Evolutionary conservation across 2,113 vertebrate species (phyloP).

Genomic region (Chamaetylas fuelleborni): DNA sequence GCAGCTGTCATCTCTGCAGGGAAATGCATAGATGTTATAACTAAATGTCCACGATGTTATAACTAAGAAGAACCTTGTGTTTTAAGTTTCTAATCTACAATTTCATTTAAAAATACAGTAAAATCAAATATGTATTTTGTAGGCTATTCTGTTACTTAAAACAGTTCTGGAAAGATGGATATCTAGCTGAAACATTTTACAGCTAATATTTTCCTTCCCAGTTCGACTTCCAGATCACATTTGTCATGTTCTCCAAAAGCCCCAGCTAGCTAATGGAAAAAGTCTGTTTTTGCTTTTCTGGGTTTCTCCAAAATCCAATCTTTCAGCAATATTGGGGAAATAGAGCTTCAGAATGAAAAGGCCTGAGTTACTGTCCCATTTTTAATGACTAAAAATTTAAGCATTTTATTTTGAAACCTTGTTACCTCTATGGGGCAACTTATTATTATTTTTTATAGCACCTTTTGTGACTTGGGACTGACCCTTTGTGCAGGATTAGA

Average conservation of each 20-base stretch:
- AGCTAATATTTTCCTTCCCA: constrained; percentile 21
- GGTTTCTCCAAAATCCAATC: not conserved
- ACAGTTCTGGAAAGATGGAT: not conserved
- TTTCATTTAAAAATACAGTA: not conserved
- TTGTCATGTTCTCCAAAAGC: not conserved
- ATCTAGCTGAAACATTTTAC: not conserved
- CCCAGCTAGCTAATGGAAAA: not conserved
- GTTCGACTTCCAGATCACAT: not conserved
- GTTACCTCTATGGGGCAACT: not conserved
- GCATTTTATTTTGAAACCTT: not conserved
- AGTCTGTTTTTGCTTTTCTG: not conserved
- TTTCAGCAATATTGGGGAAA: not conserved
- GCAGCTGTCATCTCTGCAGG: not conserved
- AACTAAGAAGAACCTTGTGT: not conserved
- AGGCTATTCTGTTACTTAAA: not conserved
- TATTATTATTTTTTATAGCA: not conserved
- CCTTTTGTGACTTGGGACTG: not conserved
- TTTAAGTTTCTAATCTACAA: not conserved
- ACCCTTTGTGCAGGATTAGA: not conserved
- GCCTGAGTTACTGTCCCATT: not conserved
- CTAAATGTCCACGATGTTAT: not conserved
- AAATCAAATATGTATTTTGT: not conserved
- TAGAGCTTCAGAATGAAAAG: not conserved
- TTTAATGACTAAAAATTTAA: not conserved
- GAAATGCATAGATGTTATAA: not conserved